Conservation (phyloP, 92 coral and sea anemone species). For the Epizoanthus stellaris region DNA sequence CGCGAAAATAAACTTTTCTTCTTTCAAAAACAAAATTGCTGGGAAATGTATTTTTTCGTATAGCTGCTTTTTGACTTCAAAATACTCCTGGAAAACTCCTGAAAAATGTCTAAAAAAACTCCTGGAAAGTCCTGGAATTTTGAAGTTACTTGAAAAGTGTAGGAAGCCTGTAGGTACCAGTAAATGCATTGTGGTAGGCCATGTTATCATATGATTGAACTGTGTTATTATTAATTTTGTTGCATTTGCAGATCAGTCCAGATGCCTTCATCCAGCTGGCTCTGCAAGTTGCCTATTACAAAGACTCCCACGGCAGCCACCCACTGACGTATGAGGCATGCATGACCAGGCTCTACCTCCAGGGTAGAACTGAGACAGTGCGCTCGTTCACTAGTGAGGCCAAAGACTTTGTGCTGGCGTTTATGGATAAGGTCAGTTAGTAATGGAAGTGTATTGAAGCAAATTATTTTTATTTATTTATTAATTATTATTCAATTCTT, state of each 20-base stretch:
- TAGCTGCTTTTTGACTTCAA: too few relatives aligned
- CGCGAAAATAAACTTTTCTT: too few relatives aligned
- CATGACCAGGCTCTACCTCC: slow-evolving; percentile 95
- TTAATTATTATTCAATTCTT: background rate
- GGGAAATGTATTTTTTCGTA: background rate
- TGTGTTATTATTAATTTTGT: too few relatives aligned
- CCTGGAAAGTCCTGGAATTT: too few relatives aligned
- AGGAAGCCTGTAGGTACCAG: too few relatives aligned
- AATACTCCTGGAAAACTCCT: too few relatives aligned
- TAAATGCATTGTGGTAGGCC: background rate
- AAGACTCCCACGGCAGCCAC: slow-evolving; percentile 82
- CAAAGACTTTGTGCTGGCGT: slow-evolving; percentile 80
- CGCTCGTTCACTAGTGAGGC: slow-evolving; percentile 86
- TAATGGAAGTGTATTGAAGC: background rate
- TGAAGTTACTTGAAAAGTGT: too few relatives aligned
- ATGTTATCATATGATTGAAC: background rate
- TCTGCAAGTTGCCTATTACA: slow-evolving; percentile 87
- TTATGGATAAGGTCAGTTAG: slow-evolving; percentile 56
- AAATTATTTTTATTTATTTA: background rate
- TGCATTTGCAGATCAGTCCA: slow-evolving; percentile 77
- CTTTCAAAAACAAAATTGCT: background rate
- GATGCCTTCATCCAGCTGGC: slow-evolving; percentile 98
- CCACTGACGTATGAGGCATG: slow-evolving; percentile 94
- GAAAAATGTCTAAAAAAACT: too few relatives aligned
- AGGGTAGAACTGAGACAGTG: slow-evolving; percentile 98